Conservation (phyloP, 2,797 vertebrate species). For the Fringilla coelebs region DNA sequence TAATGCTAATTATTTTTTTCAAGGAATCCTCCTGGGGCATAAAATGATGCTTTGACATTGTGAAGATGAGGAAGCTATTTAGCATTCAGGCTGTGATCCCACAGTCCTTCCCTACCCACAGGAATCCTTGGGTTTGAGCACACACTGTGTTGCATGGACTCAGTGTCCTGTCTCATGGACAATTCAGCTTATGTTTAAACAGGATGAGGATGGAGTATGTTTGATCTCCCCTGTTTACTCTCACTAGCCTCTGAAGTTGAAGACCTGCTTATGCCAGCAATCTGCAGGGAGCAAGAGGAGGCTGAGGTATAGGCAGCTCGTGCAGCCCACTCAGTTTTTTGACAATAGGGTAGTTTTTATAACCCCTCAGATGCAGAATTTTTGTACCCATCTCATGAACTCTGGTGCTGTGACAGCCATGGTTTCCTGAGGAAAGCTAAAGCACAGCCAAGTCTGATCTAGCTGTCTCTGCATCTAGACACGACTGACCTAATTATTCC, state of each 20-base stretch:
- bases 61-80: neutral
- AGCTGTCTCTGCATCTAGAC: neutral
- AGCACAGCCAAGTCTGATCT: neutral
- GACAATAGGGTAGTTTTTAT: neutral
- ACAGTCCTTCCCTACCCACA: neutral
- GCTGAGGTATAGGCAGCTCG: neutral
- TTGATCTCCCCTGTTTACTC: neutral
- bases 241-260: neutral
- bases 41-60: neutral
- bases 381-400: neutral
- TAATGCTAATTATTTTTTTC: neutral
- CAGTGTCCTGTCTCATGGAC: neutral
- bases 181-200: neutral
- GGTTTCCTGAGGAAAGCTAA: neutral
- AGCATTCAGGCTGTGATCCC: neutral
- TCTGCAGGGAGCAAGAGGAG: neutral
- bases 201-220: neutral
- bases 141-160: neutral
- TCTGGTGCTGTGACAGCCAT: neutral
- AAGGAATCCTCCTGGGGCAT: neutral
- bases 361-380: neutral
- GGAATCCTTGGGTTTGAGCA: neutral
- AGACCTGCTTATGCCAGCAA: neutral
- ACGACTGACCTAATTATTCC: constrained; percentile 20
- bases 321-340: neutral